phyloP scores from a whole-genome alignment of 2,797 vertebrate species.

The Mionectes olivaceus region DNA sequence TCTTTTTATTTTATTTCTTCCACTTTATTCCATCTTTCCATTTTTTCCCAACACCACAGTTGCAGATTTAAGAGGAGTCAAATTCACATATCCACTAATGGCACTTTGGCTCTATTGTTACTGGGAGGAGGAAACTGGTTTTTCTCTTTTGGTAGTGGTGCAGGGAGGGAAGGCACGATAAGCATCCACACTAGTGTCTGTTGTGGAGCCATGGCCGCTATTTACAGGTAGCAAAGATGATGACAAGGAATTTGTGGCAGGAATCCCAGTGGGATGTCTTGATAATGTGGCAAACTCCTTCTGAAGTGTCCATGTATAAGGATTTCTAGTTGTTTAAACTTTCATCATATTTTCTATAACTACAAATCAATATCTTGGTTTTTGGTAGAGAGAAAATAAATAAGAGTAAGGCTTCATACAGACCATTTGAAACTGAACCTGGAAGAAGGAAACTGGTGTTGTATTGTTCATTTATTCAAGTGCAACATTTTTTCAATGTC shows the following conservation, averaged over 20 bases:
- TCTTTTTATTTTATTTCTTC: neutral
- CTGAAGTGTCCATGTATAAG: neutral
- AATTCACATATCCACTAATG: neutral
- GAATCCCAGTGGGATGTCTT: neutral
- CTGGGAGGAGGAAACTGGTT: neutral
- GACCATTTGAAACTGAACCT: neutral
- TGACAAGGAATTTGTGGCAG: neutral
- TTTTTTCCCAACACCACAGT: neutral
- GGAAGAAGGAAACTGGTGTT: neutral
- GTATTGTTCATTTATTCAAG: neutral
- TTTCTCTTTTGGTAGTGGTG: neutral
- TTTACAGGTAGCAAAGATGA: neutral
- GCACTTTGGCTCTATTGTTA: neutral
- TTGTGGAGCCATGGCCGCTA: neutral
- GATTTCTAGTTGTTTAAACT: neutral
- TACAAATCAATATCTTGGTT: fast-evolving
- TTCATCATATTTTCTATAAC: neutral
- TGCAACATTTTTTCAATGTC: neutral
- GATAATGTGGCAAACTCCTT: neutral
- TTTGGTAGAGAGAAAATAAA: neutral
- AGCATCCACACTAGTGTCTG: neutral
- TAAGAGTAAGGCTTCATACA: neutral
- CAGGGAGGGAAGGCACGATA: neutral
- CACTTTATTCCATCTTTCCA: neutral
- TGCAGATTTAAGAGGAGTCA: neutral